A percentile compares a stretch with the other conserved stretches of the same genome.
These are phyloP conservation scores for Ophthalmotilapia sp. DNA, from an alignment of 2,113 vertebrate species.

Conservation along the genomic window DNA sequence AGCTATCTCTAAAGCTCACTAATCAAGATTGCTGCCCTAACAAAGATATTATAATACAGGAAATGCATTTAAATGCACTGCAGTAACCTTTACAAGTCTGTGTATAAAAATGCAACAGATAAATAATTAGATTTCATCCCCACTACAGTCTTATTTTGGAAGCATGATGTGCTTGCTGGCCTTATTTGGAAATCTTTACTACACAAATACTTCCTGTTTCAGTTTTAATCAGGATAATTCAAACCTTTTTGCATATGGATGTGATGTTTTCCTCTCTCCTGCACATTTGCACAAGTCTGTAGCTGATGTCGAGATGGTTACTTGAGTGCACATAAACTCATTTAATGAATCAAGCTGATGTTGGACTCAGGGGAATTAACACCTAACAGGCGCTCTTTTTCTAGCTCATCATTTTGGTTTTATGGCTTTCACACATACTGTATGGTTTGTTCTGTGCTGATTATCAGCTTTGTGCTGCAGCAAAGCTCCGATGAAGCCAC, in stretches of 20 bases:
- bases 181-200: background rate
- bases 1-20: background rate
- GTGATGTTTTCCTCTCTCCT: background rate
- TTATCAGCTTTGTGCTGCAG: background rate
- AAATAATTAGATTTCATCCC: background rate
- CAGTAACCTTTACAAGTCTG: background rate
- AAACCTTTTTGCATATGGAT: background rate
- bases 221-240: background rate
- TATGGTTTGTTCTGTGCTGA: background rate
- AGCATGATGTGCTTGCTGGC: background rate
- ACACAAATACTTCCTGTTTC: background rate
- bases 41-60: background rate
- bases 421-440: background rate
- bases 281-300: background rate
- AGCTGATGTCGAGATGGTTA: background rate
- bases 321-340: background rate
- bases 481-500: background rate
- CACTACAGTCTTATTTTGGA: background rate
- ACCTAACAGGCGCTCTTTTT: background rate
- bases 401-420: background rate
- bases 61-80: background rate
- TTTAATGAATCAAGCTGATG: background rate
- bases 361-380: background rate
- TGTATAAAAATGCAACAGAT: background rate
- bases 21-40: background rate